Base-by-base conservation (phyloP, 2,888 invertebrate species). In the Caradrina kadenii region DNA sequence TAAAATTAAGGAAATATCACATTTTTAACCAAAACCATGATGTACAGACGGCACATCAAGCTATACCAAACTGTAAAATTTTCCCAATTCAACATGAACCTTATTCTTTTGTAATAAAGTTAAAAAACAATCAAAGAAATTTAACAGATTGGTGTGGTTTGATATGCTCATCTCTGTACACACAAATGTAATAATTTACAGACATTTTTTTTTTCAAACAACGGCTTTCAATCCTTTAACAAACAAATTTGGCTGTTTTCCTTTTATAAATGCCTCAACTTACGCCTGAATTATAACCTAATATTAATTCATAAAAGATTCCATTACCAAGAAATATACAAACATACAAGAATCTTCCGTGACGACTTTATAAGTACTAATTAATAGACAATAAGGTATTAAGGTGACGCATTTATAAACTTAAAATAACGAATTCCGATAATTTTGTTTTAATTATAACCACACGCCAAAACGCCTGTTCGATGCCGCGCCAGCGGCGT, bases 1-100 rank as follows among this genome's bases (percentile, higher is more conserved):
- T 83, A 84, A 80, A 71, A 88, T 78, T 84, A 89, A 85, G 83
- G 83, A 87, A 87, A 88, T 92, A 92, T 91, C 92, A 92, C 92
- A 91, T 89, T 86, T 89, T 80, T 84, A 85, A 84, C 73, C 79
- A 83, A 88, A 88, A 76, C 56, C 78, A 84, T 78, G 82, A 35
- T 35, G 35, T 35, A 35, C 35, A 31, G 31, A 26, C 26, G 2
- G 26, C 26, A 26, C 2, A 26, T 26, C 26, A 26, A 26, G 26
- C 26, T 26, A 26, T 26, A 26, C 26, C 26, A 26, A 26, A 26
- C 26, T 26, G n/a, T n/a, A 26, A 26, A 26, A 26, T 3, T 4
- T 26, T 26, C 4, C 26, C 26, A 26, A 4, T 26, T 26, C 2
- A 26, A 26, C 4, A 26, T 26, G 26, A 26, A 26, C 26, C 26